Percentiles rank a stretch among this genome's conserved stretches.
These are phyloP conservation scores for Anarsia innoxiella DNA, from an alignment of 2,888 invertebrate species.

Conservation along the genomic window DNA sequence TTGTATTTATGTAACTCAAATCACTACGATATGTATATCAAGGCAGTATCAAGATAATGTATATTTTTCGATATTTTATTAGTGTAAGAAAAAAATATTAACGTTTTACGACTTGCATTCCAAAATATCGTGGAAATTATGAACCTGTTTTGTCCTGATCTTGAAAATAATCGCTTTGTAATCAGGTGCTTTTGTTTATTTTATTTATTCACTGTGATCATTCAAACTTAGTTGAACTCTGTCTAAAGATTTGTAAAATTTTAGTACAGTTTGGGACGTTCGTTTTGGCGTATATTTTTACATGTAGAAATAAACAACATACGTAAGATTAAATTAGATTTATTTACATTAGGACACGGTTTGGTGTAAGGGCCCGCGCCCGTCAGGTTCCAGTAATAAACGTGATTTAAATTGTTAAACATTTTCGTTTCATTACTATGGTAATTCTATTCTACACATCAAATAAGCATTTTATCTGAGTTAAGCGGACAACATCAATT, in stretches of 20 bases:
- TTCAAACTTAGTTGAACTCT: no score
- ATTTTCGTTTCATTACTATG: conserved; percentile 24
- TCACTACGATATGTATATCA: conserved; percentile 10
- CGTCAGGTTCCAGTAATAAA: conserved; percentile 40
- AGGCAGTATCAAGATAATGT: conserved; percentile 12
- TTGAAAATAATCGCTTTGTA: no score
- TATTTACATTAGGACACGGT: conserved; percentile 29
- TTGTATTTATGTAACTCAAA: conserved; percentile 6
- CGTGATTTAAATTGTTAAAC: conserved; percentile 27
- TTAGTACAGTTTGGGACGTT: background rate
- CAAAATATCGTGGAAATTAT: conserved; percentile 12
- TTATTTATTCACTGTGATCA: no score
- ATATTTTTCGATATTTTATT: conserved; percentile 28
- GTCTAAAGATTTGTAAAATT: no score
- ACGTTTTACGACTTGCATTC: conserved; percentile 25
- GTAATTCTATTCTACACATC: no score
- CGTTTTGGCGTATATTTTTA: conserved; percentile 2
- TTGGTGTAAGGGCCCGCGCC: conserved; percentile 33
- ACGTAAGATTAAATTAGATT: conserved; percentile 18
- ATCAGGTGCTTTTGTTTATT: conserved; percentile 5
- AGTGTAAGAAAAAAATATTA: conserved; percentile 17
- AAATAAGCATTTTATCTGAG: no score
- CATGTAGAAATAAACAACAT: conserved; percentile 13
- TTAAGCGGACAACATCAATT: no score
- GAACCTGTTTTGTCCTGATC: background rate